Percentiles rank a stretch among this genome's conserved stretches.
These are phyloP conservation scores for Meloidogyne hapla DNA, from an alignment of 1,140 invertebrate species.

Conservation along the genomic window DNA sequence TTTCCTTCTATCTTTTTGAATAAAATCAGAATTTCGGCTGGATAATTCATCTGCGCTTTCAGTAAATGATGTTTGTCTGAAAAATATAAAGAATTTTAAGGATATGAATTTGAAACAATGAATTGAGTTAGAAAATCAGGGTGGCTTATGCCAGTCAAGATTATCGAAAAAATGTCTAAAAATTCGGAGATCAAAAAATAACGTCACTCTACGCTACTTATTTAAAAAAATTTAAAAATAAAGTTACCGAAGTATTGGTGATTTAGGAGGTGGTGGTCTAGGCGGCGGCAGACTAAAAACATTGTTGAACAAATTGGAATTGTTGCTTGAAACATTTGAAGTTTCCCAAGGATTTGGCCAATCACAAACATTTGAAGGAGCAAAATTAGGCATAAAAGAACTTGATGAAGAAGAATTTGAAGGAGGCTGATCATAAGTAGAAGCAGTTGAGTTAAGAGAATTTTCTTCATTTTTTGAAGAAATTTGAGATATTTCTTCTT, in stretches of 20 bases:
- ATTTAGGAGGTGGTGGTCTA: constrained; percentile 23
- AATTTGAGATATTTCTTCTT: background rate
- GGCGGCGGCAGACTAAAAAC: constrained; percentile 12
- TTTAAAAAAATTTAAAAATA: background rate
- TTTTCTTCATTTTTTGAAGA: background rate
- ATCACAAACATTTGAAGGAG: background rate
- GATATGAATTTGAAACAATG: background rate
- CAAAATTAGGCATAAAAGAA: background rate
- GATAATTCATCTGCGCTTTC: background rate
- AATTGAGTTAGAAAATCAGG: too few species aligned
- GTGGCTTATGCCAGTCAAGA: too few species aligned
- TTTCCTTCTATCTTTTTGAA: background rate
- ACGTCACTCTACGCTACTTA: too few species aligned
- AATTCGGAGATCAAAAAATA: too few species aligned
- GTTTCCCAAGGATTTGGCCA: constrained; percentile 7
- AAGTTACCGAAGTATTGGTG: constrained; percentile 3
- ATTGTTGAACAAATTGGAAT: background rate
- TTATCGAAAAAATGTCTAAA: too few species aligned
- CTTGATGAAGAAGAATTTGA: background rate
- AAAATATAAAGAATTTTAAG: too few species aligned
- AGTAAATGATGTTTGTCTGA: constrained; percentile 13
- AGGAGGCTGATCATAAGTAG: background rate
- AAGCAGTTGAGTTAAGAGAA: background rate
- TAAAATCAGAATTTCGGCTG: background rate
- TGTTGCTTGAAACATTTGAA: background rate